phyloP scores from a whole-genome alignment of 2,888 invertebrate species.

The Epistrophe grossulariae region DNA sequence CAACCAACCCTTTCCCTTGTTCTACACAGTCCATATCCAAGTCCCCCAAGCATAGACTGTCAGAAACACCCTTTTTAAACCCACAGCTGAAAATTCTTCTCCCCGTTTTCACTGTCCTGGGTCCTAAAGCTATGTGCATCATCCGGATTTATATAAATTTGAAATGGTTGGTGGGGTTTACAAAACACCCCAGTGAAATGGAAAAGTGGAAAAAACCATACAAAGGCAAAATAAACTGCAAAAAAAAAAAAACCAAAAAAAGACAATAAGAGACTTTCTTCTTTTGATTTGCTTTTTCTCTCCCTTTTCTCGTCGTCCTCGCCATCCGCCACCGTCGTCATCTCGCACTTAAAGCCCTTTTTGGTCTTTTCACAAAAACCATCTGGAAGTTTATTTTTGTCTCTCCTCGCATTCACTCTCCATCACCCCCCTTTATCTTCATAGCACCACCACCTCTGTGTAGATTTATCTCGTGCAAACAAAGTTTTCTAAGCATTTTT shows the following conservation, averaged over 20 bases:
- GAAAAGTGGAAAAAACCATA: slow-evolving; percentile 23
- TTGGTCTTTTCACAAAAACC: slow-evolving; percentile 39
- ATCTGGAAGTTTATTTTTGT: slow-evolving; percentile 32
- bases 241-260: slow-evolving; percentile 39
- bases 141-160: slow-evolving; percentile 61
- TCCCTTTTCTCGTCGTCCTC: slow-evolving; percentile 3
- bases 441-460: neutral
- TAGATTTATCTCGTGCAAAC: slow-evolving; percentile 38
- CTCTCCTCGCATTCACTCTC: neutral
- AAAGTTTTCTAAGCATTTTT: slow-evolving; percentile 58
- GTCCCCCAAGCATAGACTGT: slow-evolving; percentile 31
- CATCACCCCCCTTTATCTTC: no score
- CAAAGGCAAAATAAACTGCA: slow-evolving; percentile 35
- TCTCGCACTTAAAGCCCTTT: slow-evolving; percentile 9
- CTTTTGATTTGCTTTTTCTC: slow-evolving; percentile 32
- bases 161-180: slow-evolving; percentile 14
- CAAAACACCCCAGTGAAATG: slow-evolving; percentile 12
- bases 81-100: slow-evolving; percentile 42
- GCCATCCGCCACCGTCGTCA: no score
- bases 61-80: slow-evolving; percentile 54
- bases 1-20: neutral
- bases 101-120: neutral
- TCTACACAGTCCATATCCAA: neutral
- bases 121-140: slow-evolving; percentile 40
- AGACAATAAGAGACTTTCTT: slow-evolving; percentile 47